Evolutionary conservation across 2,797 vertebrate species (phyloP), one percentile per base, ranked within the genome.

Genomic region (Acestrorhynchus altus): DNA sequence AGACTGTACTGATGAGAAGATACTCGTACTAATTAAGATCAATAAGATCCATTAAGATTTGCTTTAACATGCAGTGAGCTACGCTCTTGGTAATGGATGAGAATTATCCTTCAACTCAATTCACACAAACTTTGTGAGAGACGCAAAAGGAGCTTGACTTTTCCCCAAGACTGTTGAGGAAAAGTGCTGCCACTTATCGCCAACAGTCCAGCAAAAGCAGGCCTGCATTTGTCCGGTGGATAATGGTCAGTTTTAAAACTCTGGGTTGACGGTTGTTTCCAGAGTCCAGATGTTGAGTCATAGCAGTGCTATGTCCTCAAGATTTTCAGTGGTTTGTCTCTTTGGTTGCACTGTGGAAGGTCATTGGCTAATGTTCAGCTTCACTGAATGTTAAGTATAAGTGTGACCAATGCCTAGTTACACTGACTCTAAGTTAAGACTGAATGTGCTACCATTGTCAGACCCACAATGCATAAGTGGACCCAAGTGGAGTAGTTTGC

Each of bases 1-100:
- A 12, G 60, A 52, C 35, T 56, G 56, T 52, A 13, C 47, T 44
- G 46, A 56, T 56, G 22, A 54, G 49, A 51, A 49, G 59, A 74
- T 56, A 61, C 39, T 31, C 28, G 18, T 35, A 78, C 57, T 78
- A 64, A 78, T 78, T 78, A 52, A 42, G 61, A 71, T 64, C 39
- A 49, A 78, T 63, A 64, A 78, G 56, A 71, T 51, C 47, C 67
- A 44, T 63, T 64, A 49, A 47, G 64, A 66, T 66, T 46, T 16
- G 42, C 44, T 66, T 66, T 22, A 26, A 24, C 40, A 49, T 9
- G 44, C 64, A 28, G 13, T 35, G 28, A 4, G 22, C 35, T 35
- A 10, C 44, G 24, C 64, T 4, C 42, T 26, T 47, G 10, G 8
- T 16, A 47, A 66, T 10, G 10, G 12, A 13, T 49, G 12, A 4